These are phyloP conservation scores for Erethizon dorsatum DNA, from an alignment of 2,797 vertebrate species.

Conservation along the genomic window DNA sequence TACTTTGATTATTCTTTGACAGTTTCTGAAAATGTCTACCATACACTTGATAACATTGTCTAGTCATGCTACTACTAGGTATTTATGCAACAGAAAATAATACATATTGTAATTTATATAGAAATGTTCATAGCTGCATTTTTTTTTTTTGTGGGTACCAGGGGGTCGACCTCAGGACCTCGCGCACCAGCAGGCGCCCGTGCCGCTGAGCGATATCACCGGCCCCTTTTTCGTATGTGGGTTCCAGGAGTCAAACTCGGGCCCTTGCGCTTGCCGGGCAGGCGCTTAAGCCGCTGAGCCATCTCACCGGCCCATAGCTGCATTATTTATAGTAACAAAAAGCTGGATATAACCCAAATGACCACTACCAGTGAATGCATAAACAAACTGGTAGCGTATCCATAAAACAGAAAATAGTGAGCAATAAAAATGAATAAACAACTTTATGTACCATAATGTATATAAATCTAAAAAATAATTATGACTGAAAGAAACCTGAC, in stretches of 20 bases:
- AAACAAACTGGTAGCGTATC: not conserved
- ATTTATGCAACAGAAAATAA: not conserved
- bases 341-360: not conserved
- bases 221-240: too few relatives aligned
- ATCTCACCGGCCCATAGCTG: too few relatives aligned
- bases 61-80: not conserved
- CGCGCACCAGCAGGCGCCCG: too few relatives aligned
- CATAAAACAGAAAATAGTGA: not conserved
- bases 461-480: slow-evolving; percentile 7
- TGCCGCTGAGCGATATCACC: too few relatives aligned
- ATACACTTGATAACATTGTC: not conserved
- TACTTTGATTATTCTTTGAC: not conserved
- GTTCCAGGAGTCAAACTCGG: too few relatives aligned
- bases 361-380: not conserved
- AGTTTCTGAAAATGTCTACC: not conserved
- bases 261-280: too few relatives aligned
- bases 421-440: not conserved
- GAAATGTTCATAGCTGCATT: not conserved
- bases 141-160: too few relatives aligned
- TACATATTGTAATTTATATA: not conserved
- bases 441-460: not conserved
- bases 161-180: too few relatives aligned
- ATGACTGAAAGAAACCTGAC: not conserved
- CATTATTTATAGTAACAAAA: not conserved
- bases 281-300: too few relatives aligned